Base-by-base conservation (phyloP, 2,113 vertebrate species). In the Eulemur macaco region DNA sequence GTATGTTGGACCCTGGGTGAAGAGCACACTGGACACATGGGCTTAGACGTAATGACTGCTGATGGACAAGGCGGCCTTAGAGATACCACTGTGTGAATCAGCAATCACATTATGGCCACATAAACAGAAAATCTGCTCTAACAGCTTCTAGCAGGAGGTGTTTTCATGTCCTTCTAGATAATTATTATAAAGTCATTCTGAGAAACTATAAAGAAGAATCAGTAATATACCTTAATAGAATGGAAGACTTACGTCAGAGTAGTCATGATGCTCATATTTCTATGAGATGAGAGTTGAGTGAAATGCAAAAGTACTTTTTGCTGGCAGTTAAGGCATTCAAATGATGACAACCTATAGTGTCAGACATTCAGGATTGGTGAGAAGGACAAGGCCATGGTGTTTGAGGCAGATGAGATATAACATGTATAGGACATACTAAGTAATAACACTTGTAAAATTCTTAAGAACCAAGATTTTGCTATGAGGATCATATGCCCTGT, bases 11-110 rank as follows among this genome's bases (percentile, higher is more conserved):
- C 12, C 8, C 58, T 69, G 14, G 10, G 20, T 94, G 8, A 80
- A 54, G 21, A 4, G 17, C 31, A 31, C 0, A n/a, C 8, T 50
- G 14, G 13, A 23, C 11, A 27, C 2, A 18, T 39, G 8, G 10
- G 0, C 13, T 3, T 45, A 45, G n/a, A 21, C 9, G 45, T 39
- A 5, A 1, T 42, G 25, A 86, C 12, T 23, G 2, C 31, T 15
- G 4, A 9, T 9, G 1, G 25, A 47, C 0, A 10, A 81, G 31
- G 3, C 6, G 8, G 13, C 25, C 89, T 0, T 9, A 52, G 52
- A 83, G 50, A 63, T 9, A 58, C 1, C 12, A 5, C 0, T 52
- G 5, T 58, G 6, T 21, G 83, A 29, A 23, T 83, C 42, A 76
- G 6, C 27, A 10, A 42, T 54, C 60, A 68, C 1, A 27, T 60